These are phyloP conservation scores for Martes flavigula DNA, from an alignment of 2,797 vertebrate genomes.

Conservation along the genomic window DNA sequence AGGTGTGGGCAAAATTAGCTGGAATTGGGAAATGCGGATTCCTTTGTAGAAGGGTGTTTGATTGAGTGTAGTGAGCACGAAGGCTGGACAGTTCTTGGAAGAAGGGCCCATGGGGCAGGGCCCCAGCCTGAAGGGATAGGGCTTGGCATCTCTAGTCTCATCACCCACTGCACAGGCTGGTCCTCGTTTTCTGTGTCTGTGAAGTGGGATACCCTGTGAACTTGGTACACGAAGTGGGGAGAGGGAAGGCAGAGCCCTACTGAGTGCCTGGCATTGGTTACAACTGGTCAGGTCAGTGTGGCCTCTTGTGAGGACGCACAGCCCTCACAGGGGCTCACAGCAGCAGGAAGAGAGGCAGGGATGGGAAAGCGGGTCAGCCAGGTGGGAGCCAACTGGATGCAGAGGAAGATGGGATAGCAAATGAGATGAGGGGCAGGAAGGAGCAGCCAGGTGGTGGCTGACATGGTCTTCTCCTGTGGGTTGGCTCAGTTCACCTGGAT, in stretches of 20 bases:
- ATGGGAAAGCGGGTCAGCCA: background rate
- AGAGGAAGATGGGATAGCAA: background rate
- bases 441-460: background rate
- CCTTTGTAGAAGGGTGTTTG: background rate
- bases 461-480: background rate
- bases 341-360: background rate
- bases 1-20: background rate
- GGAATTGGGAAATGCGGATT: background rate
- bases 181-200: background rate
- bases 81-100: background rate
- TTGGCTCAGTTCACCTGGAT: background rate
- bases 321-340: background rate
- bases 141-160: background rate
- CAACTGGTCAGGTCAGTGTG: background rate
- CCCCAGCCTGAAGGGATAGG: background rate
- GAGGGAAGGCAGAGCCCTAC: background rate
- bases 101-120: background rate
- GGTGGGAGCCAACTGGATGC: too few species aligned
- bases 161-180: background rate
- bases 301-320: background rate
- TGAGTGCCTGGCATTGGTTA: background rate
- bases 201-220: background rate
- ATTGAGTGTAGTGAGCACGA: background rate
- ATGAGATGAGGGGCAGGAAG: background rate
- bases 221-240: background rate